phyloP scores from a whole-genome alignment of 2,797 vertebrate species.

The Coilia nasus region DNA sequence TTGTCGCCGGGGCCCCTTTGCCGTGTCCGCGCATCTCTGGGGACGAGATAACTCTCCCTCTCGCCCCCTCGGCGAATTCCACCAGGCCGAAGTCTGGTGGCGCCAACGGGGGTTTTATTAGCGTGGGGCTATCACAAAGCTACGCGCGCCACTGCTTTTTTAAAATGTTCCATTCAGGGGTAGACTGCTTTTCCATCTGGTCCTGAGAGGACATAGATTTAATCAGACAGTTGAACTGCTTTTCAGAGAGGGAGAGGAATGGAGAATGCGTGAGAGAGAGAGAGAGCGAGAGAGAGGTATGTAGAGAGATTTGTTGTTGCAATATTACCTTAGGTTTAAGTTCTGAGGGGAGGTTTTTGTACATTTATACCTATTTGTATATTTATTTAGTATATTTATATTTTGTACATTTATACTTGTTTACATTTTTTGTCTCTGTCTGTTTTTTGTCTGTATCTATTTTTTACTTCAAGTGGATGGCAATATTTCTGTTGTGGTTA shows the following conservation, averaged over 20 bases:
- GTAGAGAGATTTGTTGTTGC: background rate
- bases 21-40: background rate
- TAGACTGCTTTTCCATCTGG: constrained; percentile 2
- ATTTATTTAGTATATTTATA: background rate
- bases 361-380: background rate
- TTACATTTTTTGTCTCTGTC: background rate
- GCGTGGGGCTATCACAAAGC: background rate
- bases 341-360: background rate
- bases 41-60: background rate
- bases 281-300: background rate
- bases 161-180: background rate
- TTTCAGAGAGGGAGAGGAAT: background rate
- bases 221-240: background rate
- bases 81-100: background rate
- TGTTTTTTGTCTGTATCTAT: background rate
- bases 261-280: background rate
- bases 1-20: constrained; percentile 7
- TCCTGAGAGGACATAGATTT: background rate
- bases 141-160: background rate
- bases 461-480: background rate
- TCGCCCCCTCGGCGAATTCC: background rate
- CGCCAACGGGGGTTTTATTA: background rate
- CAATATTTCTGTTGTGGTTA: background rate
- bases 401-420: background rate
- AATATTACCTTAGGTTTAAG: background rate